Conservation (phyloP, 2,888 invertebrate genomes). For the Psylliodes chrysocephalus region DNA sequence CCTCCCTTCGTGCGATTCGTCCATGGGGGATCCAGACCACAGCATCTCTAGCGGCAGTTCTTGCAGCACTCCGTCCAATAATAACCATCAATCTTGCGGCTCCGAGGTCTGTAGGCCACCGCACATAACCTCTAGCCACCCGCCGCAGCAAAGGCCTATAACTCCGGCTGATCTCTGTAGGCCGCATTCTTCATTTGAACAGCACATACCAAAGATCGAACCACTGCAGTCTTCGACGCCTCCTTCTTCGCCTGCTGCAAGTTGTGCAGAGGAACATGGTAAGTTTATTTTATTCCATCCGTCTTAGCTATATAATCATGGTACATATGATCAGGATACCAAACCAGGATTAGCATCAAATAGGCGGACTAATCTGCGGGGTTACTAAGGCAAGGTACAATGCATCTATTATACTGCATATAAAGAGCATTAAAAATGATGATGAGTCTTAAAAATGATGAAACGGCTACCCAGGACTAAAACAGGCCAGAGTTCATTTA, state of each 20-base stretch:
- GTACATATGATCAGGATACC: too few species aligned
- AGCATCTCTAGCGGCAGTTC: constrained; percentile 68
- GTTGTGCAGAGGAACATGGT: constrained; percentile 54
- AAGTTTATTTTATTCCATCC: neutral
- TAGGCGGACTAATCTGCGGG: too few species aligned
- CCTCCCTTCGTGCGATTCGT: constrained; percentile 71
- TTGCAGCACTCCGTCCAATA: constrained; percentile 69
- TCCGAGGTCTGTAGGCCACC: constrained; percentile 61
- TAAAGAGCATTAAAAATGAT: too few species aligned
- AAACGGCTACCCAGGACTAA: too few species aligned
- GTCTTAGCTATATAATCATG: too few species aligned
- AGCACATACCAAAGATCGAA: constrained; percentile 68
- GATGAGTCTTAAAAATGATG: too few species aligned
- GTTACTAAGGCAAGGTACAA: too few species aligned
- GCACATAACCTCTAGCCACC: constrained; percentile 50
- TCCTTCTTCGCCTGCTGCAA: constrained; percentile 62
- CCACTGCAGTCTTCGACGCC: constrained; percentile 66
- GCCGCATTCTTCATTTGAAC: constrained; percentile 64
- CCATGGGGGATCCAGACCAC: constrained; percentile 70
- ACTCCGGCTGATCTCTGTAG: constrained; percentile 49
- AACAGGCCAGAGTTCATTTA: too few species aligned
- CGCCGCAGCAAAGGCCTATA: constrained; percentile 30
- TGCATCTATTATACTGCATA: too few species aligned
- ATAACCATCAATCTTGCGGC: constrained; percentile 67
- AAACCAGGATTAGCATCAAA: too few species aligned